Base-by-base conservation (phyloP, 2,888 invertebrate genomes). In the Scaptomyza caliginosa region DNA sequence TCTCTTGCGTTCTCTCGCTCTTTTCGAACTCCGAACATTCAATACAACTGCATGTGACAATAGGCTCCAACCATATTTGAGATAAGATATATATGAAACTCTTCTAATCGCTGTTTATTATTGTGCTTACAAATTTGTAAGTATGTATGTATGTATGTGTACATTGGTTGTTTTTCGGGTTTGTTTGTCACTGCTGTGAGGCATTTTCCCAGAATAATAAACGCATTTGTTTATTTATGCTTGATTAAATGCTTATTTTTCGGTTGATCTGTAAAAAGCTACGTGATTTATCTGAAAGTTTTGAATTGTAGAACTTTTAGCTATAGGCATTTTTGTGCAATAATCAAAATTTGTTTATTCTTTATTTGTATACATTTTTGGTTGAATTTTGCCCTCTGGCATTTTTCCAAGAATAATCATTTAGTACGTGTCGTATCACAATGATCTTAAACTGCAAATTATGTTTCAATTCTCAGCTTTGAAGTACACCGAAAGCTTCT, bases 1-100 rank as follows among this genome's bases (percentile, higher is more conserved):
- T 11, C 10, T 23, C 43, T 23, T 13, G 42, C 45, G 32, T 17
- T 7, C 7, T 34, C 7, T 11, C 32, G 5, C 45, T 26, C 8
- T 13, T 32, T 38, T 24, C 21, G n/a, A n/a, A n/a, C 24, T 32
- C 48, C 19, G 32, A 40, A 13, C 24, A 54, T 26, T 54, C 26
- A 32, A n/a, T n/a, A 17, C 43, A 59, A 28, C 36, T 64, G 43
- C 23, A 32, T 49, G 16, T 51, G 52, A 62, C 55, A 45, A 58
- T 26, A 21, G 34, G 45, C 40, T 43, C 58, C 58, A 43, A 40
- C 51, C 58, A 43, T 46, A 48, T 36, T 52, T 28, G 46, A 67
- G 83, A 86, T 79, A 80, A 83, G 81, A 83, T 83, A 71, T 79
- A 67, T 49, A 62, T 39, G 36, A 57, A 71, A 49, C 52, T 59